Conservation (phyloP, 2,113 vertebrate species). For the Puma concolor region DNA sequence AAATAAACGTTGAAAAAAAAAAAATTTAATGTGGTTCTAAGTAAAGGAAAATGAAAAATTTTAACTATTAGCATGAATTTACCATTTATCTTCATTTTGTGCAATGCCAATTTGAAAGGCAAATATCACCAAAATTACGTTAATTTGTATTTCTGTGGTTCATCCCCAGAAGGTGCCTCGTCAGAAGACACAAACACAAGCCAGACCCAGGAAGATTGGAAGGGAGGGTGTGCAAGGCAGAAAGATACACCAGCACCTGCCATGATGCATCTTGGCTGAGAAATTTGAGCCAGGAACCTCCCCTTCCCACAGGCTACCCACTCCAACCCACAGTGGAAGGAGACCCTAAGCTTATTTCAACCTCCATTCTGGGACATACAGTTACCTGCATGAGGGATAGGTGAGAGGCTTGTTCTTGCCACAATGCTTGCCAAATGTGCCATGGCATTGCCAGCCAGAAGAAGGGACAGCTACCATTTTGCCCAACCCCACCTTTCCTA, state of each 20-base stretch:
- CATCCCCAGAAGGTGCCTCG: background rate
- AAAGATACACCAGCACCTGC: background rate
- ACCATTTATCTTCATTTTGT: background rate
- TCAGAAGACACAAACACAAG: background rate
- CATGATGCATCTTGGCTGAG: background rate
- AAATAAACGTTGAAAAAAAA: no score
- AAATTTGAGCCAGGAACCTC: background rate
- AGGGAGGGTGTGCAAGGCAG: background rate
- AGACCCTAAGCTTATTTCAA: background rate
- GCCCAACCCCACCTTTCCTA: background rate
- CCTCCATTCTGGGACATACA: background rate
- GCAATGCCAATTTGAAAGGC: background rate
- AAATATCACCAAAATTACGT: background rate
- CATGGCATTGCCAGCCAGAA: background rate
- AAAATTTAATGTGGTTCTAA: conserved; percentile 4
- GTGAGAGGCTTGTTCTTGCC: background rate
- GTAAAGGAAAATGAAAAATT: conserved; percentile 12
- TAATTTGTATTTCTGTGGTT: background rate
- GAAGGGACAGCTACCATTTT: no score
- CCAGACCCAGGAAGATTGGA: background rate
- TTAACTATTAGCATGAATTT: background rate
- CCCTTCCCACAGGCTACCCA: background rate
- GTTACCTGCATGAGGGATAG: background rate
- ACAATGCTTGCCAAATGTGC: background rate
- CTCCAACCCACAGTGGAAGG: background rate